These are phyloP conservation scores for Cyanoramphus novaezelandiae DNA, from an alignment of 2,113 vertebrate genomes.

Conservation along the genomic window DNA sequence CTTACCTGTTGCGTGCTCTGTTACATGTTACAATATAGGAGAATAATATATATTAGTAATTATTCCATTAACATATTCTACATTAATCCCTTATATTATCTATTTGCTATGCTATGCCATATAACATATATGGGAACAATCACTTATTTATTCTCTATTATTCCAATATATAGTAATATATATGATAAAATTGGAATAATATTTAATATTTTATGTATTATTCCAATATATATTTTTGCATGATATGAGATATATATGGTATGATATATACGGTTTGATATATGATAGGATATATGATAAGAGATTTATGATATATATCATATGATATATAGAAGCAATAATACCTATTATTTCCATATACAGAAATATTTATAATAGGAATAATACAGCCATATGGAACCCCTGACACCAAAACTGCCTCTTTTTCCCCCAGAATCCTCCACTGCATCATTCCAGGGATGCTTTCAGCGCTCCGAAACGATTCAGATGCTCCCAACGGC, in stretches of 20 bases:
- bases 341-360: background rate
- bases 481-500: background rate
- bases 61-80: background rate
- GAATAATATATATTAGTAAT: background rate
- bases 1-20: background rate
- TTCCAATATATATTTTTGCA: background rate
- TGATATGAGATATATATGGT: background rate
- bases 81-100: background rate
- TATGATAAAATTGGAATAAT: background rate
- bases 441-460: background rate
- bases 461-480: background rate
- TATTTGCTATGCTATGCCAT: background rate
- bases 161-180: background rate
- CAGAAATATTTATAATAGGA: background rate
- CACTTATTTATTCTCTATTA: background rate
- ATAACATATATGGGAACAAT: background rate
- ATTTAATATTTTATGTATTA: background rate
- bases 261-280: background rate
- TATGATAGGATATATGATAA: background rate
- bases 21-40: background rate
- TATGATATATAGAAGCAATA: background rate
- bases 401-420: background rate
- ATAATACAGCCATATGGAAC: background rate
- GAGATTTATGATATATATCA: background rate
- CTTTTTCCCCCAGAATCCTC: fast-evolving